Evolutionary conservation across 2,888 invertebrate species (phyloP).

Genomic region (Polydrusus tereticollis): DNA sequence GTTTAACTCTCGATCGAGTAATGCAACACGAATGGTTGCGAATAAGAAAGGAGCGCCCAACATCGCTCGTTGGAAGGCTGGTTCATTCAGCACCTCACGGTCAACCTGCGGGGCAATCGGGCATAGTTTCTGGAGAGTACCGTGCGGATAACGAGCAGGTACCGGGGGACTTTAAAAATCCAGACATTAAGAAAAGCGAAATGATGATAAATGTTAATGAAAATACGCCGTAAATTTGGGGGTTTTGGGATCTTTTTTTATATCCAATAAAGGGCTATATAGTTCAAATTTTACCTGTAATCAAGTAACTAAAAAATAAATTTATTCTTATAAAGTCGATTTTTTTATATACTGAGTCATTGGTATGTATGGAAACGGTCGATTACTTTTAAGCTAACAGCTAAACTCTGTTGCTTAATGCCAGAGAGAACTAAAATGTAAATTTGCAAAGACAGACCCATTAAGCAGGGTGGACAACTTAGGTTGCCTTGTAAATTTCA

Average conservation of each 20-base stretch:
- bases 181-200: constrained; percentile 65
- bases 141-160: constrained; percentile 56
- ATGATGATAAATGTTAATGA: constrained; percentile 63
- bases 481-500: too few species aligned
- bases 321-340: too few species aligned
- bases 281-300: constrained; percentile 30
- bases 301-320: background rate
- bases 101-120: constrained; percentile 56
- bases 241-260: constrained; percentile 5
- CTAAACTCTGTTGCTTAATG: too few species aligned
- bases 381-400: too few species aligned
- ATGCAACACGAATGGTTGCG: constrained; percentile 83
- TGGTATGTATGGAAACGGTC: too few species aligned
- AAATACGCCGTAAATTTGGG: constrained; percentile 46
- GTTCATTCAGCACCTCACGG: constrained; percentile 73
- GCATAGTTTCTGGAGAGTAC: constrained; percentile 53
- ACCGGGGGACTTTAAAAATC: constrained; percentile 65
- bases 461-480: too few species aligned
- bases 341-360: too few species aligned
- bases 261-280: constrained; percentile 22
- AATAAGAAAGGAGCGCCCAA: constrained; percentile 73
- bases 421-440: too few species aligned
- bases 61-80: constrained; percentile 72
- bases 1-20: constrained; percentile 82
- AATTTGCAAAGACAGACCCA: too few species aligned